Conservation (phyloP, 2,113 vertebrate genomes). For the Eira barbara region DNA sequence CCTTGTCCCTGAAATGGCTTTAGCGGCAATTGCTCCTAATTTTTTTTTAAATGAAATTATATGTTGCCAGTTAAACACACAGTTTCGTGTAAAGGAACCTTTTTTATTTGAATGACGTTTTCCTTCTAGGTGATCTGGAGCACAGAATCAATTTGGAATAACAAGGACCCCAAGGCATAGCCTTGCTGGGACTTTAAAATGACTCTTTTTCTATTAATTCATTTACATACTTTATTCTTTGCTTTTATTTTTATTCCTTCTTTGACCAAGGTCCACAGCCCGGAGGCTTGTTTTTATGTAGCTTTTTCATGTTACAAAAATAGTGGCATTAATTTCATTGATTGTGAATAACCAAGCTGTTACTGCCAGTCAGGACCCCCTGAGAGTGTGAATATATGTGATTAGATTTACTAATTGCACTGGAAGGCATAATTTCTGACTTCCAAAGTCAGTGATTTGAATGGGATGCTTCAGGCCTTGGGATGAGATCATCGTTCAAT, state of each 20-base stretch:
- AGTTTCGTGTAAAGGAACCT: constrained; percentile 55
- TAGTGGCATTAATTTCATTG: constrained; percentile 50
- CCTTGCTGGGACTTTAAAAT: constrained; percentile 18
- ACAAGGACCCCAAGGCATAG: constrained; percentile 19
- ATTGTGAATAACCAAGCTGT: constrained; percentile 65
- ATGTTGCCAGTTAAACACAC: constrained; percentile 72
- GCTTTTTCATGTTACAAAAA: constrained; percentile 51
- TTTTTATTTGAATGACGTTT: constrained; percentile 62
- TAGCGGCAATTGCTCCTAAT: constrained; percentile 65
- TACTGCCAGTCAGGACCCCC: constrained; percentile 50
- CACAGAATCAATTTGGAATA: constrained; percentile 25
- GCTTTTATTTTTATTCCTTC: constrained; percentile 44
- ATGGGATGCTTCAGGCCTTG: neutral
- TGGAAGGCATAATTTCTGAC: constrained; percentile 40
- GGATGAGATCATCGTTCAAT: constrained; percentile 44
- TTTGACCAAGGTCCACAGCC: constrained; percentile 24
- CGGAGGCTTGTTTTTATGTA: constrained; percentile 41
- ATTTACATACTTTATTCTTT: constrained; percentile 20
- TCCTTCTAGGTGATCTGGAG: constrained; percentile 48
- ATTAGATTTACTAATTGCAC: constrained; percentile 66
- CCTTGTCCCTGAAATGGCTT: constrained; percentile 67
- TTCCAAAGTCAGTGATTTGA: constrained; percentile 22
- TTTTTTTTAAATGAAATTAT: constrained; percentile 72
- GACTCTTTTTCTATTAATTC: constrained; percentile 50
- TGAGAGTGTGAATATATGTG: constrained; percentile 63